phyloP scores from a whole-genome alignment of 1,140 invertebrate genomes.

The Cotesia vestalis region DNA sequence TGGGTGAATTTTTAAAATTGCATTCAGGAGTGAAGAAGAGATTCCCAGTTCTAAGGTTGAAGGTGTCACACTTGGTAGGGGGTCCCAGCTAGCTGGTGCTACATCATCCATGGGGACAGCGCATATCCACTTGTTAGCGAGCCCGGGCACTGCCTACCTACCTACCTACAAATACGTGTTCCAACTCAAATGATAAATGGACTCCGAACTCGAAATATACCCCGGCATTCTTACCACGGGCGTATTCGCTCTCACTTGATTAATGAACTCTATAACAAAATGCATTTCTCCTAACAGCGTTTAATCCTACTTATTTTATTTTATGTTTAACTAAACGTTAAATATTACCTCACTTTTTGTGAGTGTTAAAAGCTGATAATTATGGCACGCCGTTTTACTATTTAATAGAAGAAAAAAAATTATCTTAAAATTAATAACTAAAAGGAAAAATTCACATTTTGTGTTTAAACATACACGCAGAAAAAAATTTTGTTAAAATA shows the following conservation, averaged over 20 bases:
- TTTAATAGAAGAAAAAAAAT: too few relatives aligned
- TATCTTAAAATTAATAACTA: too few relatives aligned
- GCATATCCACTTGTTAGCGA: constrained; percentile 65
- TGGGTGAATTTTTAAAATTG: constrained; percentile 42
- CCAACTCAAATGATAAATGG: constrained; percentile 58
- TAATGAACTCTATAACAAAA: constrained; percentile 59
- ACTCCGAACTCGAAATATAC: constrained; percentile 64
- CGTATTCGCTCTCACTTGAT: constrained; percentile 53
- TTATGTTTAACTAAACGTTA: too few relatives aligned
- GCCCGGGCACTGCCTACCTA: constrained; percentile 52
- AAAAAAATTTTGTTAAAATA: too few relatives aligned
- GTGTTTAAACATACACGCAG: too few relatives aligned
- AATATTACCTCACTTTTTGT: background rate
- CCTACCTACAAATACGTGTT: constrained; percentile 60
- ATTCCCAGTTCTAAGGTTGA: constrained; percentile 57
- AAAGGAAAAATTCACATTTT: too few relatives aligned
- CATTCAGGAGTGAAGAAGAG: constrained; percentile 36
- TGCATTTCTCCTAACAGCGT: constrained; percentile 51
- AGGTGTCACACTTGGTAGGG: constrained; percentile 63
- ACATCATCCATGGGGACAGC: constrained; percentile 64
- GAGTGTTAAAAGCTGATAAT: background rate
- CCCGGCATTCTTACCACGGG: constrained; percentile 61
- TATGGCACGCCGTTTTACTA: too few relatives aligned
- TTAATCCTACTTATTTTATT: too few relatives aligned
- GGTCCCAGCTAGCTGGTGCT: constrained; percentile 60